Base-by-base conservation (phyloP, 2,797 vertebrate species). In the Aulostomus chinensis region DNA sequence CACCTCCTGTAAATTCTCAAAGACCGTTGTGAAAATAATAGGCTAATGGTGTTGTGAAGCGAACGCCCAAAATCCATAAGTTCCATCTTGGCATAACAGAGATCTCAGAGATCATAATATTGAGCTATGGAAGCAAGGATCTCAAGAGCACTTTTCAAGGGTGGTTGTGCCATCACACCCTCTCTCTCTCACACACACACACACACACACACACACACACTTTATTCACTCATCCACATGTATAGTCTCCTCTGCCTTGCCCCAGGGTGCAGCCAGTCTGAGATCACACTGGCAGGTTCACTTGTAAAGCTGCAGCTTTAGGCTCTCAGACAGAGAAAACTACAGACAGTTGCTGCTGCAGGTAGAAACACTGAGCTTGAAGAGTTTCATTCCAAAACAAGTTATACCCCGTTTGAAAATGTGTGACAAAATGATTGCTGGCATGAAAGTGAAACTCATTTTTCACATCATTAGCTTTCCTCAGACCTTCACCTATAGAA, bases 241-340 rank as follows among this genome's bases (percentile, higher is more conserved):
- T 68, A 76, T 69, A 81, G 81, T 80, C 76, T 86, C 73, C 84
- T 84, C 81, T 87, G 80, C 82, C 79, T 90, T 73, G 87, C 91
- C 89, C 76, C 76, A 69, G 88, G 89, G 85, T 88, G 84, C 84
- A 85, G 81, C 82, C 83, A 87, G 82, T 79, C 81, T 79, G 80
- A 86, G 88, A 90, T 91, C 88, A 91, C 86, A 88, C 77, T 64
- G 73, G 80, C 83, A 86, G 81, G 87, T 86, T 90, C 86, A 81
- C 82, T 88, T 88, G 83, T 86, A 89, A 90, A 90, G 88, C 86
- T 84, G 58, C 82, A 81, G 86, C 83, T 87, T 78, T 71, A 84
- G 85, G 88, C 80, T 78, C 75, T 65, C 78, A 85, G 79, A 86
- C 80, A 81, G 75, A 82, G 76, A 75, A 54, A 79, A 74, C 66